Base-by-base conservation (phyloP, 2,113 vertebrate species). In the Orientallactaga bullata region DNA sequence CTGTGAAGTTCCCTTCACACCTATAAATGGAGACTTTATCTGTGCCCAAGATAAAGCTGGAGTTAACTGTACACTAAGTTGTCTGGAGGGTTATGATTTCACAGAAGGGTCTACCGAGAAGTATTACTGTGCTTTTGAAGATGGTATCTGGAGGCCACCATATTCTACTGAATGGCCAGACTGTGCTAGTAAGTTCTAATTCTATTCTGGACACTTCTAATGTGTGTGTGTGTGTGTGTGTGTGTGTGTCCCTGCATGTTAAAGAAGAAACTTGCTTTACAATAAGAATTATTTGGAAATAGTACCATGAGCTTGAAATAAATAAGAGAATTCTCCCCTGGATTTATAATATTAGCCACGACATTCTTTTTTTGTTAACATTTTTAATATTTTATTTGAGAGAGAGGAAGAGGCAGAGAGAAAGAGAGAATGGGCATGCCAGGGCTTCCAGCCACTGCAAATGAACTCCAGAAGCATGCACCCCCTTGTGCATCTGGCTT, bases 61-160 rank as follows among this genome's bases (percentile, higher is more conserved):
- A 8, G 98, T 99, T 35, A 99, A 99, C 87, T 99, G 99, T 65
- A 99, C 99, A 0, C 97, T 99, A 92, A 97, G 93, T 42, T 99
- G 99, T 95, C 98, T 98, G 88, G 98, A 99, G 0, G 99, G 99
- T 69, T 99, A 99, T 95, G 99, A 99, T 96, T 98, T 99, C 95
- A 98, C 99, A 93, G 99, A 99, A 96, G 98, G 99, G 24, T 98
- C 99, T 2, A 98, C 97, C 90, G 99, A 99, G 96, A 99, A 98
- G 82, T 99, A 99, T 96, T 98, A 98, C 76, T 99, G 99, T 93
- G 97, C 99, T 42, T 98, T 98, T 95, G 98, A 98, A 55, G 99
- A 99, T 85, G 99, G 99, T 8, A 55, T 99, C 87, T 99, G 99
- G 99, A 98, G 98, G 61, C 99, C 99, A 0, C 98, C 99, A 0